Evolutionary conservation across 2,888 invertebrate genomes (phyloP).

Genomic region (Trileptium ribeirensis): DNA sequence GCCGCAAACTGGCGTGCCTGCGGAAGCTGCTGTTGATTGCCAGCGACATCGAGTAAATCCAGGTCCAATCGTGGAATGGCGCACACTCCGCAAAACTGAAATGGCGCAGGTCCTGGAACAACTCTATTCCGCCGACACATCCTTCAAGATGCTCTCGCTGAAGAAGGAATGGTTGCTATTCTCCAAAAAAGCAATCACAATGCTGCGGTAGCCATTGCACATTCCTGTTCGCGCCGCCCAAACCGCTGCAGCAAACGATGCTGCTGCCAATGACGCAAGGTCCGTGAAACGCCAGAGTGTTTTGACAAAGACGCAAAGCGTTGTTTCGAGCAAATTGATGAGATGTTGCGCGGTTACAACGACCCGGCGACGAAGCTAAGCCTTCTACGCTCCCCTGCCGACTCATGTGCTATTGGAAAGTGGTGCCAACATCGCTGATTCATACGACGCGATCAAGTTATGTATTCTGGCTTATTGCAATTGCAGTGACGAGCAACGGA

Average conservation of each 20-base stretch:
- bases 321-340: constrained; percentile 8
- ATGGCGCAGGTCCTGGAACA: not conserved
- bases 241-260: not conserved
- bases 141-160: not conserved
- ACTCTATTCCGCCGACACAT: not conserved
- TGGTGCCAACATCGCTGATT: constrained; percentile 3
- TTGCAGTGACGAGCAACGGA: not conserved
- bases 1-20: not conserved
- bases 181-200: not conserved
- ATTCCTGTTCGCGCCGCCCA: no score
- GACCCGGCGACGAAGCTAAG: not conserved
- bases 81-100: not conserved
- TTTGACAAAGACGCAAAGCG: not conserved
- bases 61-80: not conserved
- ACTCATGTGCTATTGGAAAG: constrained; percentile 5
- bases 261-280: not conserved
- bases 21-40: not conserved
- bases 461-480: not conserved
- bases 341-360: not conserved
- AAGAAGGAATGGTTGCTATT: not conserved
- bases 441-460: not conserved
- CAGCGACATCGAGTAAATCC: constrained; percentile 12
- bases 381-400: not conserved
- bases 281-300: constrained; percentile 1
- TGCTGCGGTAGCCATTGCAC: not conserved